Base-by-base conservation (phyloP, 2,888 invertebrate genomes). In the Parasteatoda lunata region DNA sequence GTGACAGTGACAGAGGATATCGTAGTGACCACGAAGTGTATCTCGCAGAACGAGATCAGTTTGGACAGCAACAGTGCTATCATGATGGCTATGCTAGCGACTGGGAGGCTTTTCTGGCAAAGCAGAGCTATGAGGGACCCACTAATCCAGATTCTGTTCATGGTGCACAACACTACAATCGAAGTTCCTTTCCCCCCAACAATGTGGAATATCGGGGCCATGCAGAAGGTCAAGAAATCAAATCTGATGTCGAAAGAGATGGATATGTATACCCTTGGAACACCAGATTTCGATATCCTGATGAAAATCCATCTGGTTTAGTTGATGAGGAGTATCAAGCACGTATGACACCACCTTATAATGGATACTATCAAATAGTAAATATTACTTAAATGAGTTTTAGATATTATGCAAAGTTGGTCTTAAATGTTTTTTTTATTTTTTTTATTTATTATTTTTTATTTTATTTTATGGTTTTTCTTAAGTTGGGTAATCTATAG, bases 11-110 rank as follows among this genome's bases (percentile, higher is more conserved):
- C 65, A 52, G 88, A 11, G 89, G 89, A 11, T 89, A 89, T 66
- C 71, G 84, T 11, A 89, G 89, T 75, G 89, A 89, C 82, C 78
- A 87, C 47, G 89, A 89, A 64, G 78, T 88, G 3, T 88, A 89
- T 66, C 52, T 88, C 7, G 73, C 79, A 5, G 82, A 89, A 15
- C 82, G 76, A n/a, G 88, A 88, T 52, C 88, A 84, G 47, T 84
- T 80, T 72, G 88, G 80, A 3, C 70, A 59, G 9, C 70, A 59
- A 1, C 77, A 79, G 49, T 47, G 77, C 15, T 86, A 78, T 7
- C 84, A 80, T 52, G 88, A 85, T 70, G 89, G 88, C 3, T 89
- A 89, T 82, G 84, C 88, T 0, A 89, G 89, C 77, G 89, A 89
- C 68, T 88, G 89, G 84, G 89, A 89, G 54, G 84, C 84, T 11